Evolutionary conservation across 2,888 invertebrate species (phyloP), one percentile per base, ranked within the genome.

Genomic region (Lymantria dispar): DNA sequence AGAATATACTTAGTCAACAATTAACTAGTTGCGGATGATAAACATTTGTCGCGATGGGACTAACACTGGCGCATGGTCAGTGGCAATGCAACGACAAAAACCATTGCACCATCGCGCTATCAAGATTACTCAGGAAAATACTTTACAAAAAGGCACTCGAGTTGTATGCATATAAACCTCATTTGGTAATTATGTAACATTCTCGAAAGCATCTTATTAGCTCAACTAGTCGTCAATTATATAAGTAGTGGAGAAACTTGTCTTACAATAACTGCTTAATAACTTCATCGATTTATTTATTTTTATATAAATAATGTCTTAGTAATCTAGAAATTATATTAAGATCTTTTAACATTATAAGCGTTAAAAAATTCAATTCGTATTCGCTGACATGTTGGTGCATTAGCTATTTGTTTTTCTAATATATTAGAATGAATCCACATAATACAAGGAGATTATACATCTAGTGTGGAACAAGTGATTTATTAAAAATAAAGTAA

Each of bases 261-360:
- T 52, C 56, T 58, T 54, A 59, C 53, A 52, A 55, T 58, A 52
- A 56, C 47, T 58, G 58, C 48, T 59, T 49, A 52, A 55, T 58
- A 52, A 56, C 47, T 58, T 61, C 48, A 61, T 49, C 50, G 48
- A 53, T 58, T 54, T 64, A 68, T 48, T 52, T 45, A 47, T 45
- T 50, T 50, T 38, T 42, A 45, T 61, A 61, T 62, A 60, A 64
- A 64, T 67, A 68, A 61, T 67, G 38, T 41, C 65, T 59, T 66
- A 71, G 48, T 43, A 47, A 48, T 46, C 63, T 67, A 72, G 42
- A 50, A 64, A 69, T 60, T 61, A 61, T 61, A 60, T 60, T 62
- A 57, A 54, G 51, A 60, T 58, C 58, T 64, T 58, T 60, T 60
- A 70, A 70, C 60, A 70, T 61, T 53, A 52, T 47, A 57, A 62